Conservation (phyloP, 37 sponge, comb jelly and placozoan species). For the Spongilla lacustris region DNA sequence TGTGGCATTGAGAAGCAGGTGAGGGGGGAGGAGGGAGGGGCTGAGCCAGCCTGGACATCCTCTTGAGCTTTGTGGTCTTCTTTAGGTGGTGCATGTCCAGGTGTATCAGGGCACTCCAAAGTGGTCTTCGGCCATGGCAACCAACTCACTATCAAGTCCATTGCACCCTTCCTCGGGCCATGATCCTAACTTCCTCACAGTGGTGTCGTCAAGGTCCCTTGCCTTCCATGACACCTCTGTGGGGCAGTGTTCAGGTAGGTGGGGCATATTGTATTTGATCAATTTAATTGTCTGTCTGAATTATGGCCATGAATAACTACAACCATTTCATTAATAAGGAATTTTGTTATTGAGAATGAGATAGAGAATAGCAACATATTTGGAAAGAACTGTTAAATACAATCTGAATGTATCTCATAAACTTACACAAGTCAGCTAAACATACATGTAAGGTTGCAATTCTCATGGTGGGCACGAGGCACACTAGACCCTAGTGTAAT, state of each 20-base stretch:
- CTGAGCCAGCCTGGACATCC: neutral
- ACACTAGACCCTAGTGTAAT: too few relatives aligned
- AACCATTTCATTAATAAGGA: too few relatives aligned
- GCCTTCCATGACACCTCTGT: conserved; percentile 24
- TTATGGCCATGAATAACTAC: too few relatives aligned
- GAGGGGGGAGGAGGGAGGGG: neutral
- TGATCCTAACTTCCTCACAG: neutral
- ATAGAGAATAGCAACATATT: too few relatives aligned
- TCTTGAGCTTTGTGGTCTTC: neutral
- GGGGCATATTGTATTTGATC: neutral
- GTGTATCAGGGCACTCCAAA: neutral
- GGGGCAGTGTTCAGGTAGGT: conserved; percentile 18
- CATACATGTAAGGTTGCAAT: too few relatives aligned
- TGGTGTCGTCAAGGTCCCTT: neutral
- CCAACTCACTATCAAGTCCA: neutral
- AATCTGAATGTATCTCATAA: too few relatives aligned
- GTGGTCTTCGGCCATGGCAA: neutral
- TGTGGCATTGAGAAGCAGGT: conserved; percentile 12
- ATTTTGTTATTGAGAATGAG: too few relatives aligned
- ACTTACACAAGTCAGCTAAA: too few relatives aligned
- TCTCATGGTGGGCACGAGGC: too few relatives aligned
- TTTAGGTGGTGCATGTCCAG: conserved; percentile 19
- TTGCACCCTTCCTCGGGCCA: neutral
- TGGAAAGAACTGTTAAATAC: too few relatives aligned
- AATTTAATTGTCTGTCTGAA: too few relatives aligned